A percentile compares a stretch with the other conserved stretches of the same genome.
phyloP scores from a whole-genome alignment of 2,113 vertebrate genomes.

The Diphyllodes magnificus region DNA sequence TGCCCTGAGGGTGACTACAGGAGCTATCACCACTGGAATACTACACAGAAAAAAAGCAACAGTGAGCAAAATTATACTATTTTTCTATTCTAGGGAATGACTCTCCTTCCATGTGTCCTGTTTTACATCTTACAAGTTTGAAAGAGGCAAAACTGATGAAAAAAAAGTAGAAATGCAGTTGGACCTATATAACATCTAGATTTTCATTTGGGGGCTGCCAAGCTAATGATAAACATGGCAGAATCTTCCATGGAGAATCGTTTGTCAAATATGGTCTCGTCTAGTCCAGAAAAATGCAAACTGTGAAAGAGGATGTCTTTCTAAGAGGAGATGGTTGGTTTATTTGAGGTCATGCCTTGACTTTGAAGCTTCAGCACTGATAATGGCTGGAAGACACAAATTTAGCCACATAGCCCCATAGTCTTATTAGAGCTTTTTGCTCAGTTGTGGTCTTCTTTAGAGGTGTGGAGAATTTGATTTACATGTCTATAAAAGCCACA shows the following conservation, averaged over 20 bases:
- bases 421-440: neutral
- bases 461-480: neutral
- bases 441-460: neutral
- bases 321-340: neutral
- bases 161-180: neutral
- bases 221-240: neutral
- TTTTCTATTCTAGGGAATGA: neutral
- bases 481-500: neutral
- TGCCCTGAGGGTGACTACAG: neutral
- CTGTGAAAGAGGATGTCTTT: neutral
- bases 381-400: neutral
- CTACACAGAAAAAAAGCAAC: neutral
- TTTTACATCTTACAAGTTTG: neutral
- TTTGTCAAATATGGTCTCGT: neutral
- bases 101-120: neutral
- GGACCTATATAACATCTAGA: neutral
- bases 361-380: neutral
- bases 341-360: neutral
- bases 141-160: neutral
- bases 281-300: neutral
- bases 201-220: neutral
- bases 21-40: neutral
- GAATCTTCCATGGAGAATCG: neutral
- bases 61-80: neutral
- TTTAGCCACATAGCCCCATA: fast-evolving